Evolutionary conservation across 2,113 vertebrate genomes (phyloP).

Genomic region (Cottus gobio): DNA sequence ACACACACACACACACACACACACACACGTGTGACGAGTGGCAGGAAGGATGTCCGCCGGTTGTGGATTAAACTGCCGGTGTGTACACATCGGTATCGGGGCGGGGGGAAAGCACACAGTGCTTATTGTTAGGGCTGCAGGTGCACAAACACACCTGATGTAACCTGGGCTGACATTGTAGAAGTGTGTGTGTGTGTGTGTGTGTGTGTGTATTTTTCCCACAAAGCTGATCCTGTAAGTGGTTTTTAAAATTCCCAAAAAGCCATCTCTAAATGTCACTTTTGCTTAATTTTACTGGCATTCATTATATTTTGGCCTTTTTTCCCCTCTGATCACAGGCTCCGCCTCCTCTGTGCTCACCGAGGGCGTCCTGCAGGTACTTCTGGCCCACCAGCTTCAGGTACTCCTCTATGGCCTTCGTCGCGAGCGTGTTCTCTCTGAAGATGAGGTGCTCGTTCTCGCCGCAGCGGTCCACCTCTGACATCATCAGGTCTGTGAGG

Average conservation of each 20-base stretch:
- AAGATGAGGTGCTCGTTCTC: slow-evolving; percentile 99
- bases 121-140: slow-evolving; percentile 42
- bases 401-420: slow-evolving; percentile 99
- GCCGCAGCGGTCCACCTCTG: slow-evolving; percentile 97
- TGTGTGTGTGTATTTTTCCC: no score
- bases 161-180: slow-evolving; percentile 47
- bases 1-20: background rate
- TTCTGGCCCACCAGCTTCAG: slow-evolving; percentile 99
- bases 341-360: slow-evolving; percentile 83
- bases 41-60: slow-evolving; percentile 51
- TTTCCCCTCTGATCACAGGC: no score
- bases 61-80: slow-evolving; percentile 56
- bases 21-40: no score
- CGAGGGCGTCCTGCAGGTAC: slow-evolving; percentile 97
- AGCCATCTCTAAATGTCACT: no score
- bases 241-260: no score
- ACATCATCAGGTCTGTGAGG: slow-evolving; percentile 99
- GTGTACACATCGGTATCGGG: slow-evolving; percentile 49
- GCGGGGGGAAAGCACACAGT: slow-evolving; percentile 22
- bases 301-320: background rate
- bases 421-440: slow-evolving; percentile 97
- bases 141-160: slow-evolving; percentile 26
- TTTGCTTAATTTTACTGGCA: background rate
- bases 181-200: no score
- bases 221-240: no score